Base-by-base conservation (phyloP, 2,888 invertebrate genomes). In the Hyposoter dolosus region DNA sequence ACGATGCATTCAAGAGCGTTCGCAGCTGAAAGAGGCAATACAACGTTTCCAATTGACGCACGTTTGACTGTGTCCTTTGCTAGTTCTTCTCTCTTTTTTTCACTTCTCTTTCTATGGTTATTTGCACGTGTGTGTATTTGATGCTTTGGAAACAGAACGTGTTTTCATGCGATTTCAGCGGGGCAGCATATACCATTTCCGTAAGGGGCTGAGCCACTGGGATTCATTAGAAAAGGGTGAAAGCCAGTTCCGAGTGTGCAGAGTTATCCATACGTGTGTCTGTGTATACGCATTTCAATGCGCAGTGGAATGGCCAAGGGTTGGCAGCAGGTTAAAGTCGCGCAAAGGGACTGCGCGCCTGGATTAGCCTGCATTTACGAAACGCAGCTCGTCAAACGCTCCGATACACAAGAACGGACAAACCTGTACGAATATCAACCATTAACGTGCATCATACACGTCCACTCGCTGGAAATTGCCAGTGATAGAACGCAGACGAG, bases 281-380 rank as follows among this genome's bases (percentile, higher is more conserved):
- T 35, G 6, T 35, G 19, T 32, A 45, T n/a, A 65, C 7, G 47
- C 19, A 35, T 66, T 50, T 68, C 43, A 63, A 78, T 74, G 83
- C 74, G 53, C 32, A 56, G 43, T 15, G 84, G 84, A 80, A 65
- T 81, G 60, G 66, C n/a, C 7, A 47, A 79, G 79, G 77, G 45
- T 69, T 60, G 56, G 60, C 43, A 53, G 23, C 72, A 60, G 45
- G 72, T 82, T 66, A 69, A 83, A 74, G 76, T 69, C 77, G 84
- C 78, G 85, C 84, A 87, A 88, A 84, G 76, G 88, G 89, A 89
- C 89, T 88, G 88, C 60, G 60, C 60, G 60, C 15, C 15, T 89
- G 91, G 90, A 92, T 92, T 92, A 91, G 90, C 90, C 90, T 88
- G 90, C 90, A 91, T 91, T 92, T 92, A 90, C 90, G 87, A 91